phyloP scores from a whole-genome alignment of 2,113 vertebrate species.

The Cyanoliseus patagonus region DNA sequence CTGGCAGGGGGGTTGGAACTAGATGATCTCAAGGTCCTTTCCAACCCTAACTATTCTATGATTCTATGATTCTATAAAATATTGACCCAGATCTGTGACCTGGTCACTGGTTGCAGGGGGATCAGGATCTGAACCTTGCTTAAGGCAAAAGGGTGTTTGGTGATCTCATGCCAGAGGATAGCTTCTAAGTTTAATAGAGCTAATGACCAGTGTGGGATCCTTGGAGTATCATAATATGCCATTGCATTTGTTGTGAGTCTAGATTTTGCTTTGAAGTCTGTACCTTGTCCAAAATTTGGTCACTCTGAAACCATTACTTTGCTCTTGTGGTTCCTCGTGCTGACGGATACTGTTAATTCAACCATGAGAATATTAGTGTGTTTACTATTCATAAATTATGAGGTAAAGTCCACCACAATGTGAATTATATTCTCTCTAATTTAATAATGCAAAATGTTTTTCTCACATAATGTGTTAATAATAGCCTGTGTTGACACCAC shows the following conservation, averaged over 20 bases:
- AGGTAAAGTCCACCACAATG: constrained; percentile 31
- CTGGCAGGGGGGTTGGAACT: too few species aligned
- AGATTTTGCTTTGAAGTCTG: not conserved
- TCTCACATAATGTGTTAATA: constrained; percentile 63
- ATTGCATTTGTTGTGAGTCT: not conserved
- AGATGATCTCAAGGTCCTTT: too few species aligned
- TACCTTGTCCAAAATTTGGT: not conserved
- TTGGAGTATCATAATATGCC: fast-evolving
- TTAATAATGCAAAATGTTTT: constrained; percentile 57
- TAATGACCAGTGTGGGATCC: not conserved
- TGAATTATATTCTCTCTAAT: constrained; percentile 54
- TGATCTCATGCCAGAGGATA: not conserved
- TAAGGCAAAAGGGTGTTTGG: not conserved
- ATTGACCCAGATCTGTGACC: not conserved
- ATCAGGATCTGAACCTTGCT: not conserved
- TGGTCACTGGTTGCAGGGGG: too few species aligned
- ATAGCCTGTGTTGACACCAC: constrained; percentile 48
- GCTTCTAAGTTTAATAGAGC: not conserved
- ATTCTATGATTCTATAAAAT: not conserved
- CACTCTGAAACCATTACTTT: not conserved
- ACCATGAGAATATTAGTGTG: constrained; percentile 1
- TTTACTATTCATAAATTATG: constrained; percentile 55
- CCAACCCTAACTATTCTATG: too few species aligned
- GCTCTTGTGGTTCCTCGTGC: not conserved
- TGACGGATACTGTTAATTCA: not conserved